Conservation (phyloP, 2,888 invertebrate genomes). For the Thymelicus lineola region DNA sequence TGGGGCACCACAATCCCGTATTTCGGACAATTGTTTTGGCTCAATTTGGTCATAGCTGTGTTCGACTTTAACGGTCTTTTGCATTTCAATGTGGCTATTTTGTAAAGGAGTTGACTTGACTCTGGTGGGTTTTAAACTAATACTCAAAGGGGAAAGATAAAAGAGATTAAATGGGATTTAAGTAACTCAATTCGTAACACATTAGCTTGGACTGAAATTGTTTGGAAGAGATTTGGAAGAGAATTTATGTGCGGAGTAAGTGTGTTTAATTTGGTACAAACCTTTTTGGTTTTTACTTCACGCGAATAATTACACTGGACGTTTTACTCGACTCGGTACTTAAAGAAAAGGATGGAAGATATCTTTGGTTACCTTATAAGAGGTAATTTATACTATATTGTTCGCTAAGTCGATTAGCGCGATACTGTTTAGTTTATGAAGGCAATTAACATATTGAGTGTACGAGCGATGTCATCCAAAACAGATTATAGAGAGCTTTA, state of each 20-base stretch:
- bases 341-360: no score
- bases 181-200: no score
- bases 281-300: no score
- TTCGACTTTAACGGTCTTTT: conserved; percentile 7
- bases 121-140: neutral
- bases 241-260: no score
- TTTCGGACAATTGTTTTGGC: neutral
- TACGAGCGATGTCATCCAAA: conserved; percentile 39
- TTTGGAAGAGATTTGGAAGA: no score
- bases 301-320: no score
- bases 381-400: conserved; percentile 12
- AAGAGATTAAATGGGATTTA: no score
- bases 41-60: neutral
- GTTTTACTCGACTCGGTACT: no score
- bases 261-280: no score
- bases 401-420: conserved; percentile 37
- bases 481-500: conserved; percentile 32
- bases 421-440: conserved; percentile 38
- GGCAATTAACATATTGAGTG: conserved; percentile 43
- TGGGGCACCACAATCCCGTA: neutral
- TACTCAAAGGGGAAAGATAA: neutral
- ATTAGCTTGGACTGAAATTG: no score
- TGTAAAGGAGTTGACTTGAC: neutral
- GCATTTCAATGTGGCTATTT: conserved; percentile 4
- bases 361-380: neutral